These are phyloP conservation scores for Rallus limicola DNA, from an alignment of 2,113 vertebrate genomes.

Conservation along the genomic window DNA sequence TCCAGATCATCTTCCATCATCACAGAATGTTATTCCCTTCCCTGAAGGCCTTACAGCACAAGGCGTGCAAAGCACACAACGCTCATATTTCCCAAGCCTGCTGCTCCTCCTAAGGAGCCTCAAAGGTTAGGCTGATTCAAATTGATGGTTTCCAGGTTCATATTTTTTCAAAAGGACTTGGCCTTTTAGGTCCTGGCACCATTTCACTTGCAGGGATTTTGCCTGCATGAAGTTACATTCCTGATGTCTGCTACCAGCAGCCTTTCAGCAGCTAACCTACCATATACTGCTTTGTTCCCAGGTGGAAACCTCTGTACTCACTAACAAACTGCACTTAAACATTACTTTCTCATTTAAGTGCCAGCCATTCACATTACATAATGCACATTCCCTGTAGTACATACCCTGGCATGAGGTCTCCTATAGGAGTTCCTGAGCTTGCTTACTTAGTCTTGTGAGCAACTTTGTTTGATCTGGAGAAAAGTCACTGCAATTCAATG, in stretches of 20 bases:
- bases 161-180: neutral
- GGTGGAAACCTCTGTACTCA: neutral
- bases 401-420: neutral
- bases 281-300: neutral
- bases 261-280: neutral
- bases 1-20: neutral
- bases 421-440: neutral
- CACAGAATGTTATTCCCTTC: neutral
- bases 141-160: neutral
- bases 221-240: neutral
- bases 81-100: neutral
- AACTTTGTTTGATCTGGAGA: neutral
- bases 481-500: neutral
- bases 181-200: neutral
- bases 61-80: fast-evolving
- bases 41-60: neutral
- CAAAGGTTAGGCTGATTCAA: neutral
- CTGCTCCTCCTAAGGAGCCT: neutral
- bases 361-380: neutral
- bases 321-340: neutral
- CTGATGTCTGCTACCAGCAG: neutral
- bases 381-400: neutral
- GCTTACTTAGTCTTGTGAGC: neutral
- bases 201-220: neutral
- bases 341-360: neutral